phyloP scores from a whole-genome alignment of 2,113 vertebrate genomes.

The Orientallactaga bullata region DNA sequence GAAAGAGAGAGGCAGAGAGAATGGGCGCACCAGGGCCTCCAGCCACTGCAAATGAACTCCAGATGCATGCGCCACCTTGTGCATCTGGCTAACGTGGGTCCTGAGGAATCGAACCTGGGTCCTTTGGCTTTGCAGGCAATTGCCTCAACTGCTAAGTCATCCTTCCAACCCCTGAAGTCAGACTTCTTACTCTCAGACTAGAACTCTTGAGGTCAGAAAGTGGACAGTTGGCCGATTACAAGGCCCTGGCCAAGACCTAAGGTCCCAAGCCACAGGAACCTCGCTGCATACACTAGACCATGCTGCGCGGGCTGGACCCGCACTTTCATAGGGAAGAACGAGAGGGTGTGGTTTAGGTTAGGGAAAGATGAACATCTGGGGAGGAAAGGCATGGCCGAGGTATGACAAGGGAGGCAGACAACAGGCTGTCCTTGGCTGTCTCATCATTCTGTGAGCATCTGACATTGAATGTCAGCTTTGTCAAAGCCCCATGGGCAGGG shows the following conservation, averaged over 20 bases:
- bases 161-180: neutral
- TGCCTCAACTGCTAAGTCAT: too few relatives aligned
- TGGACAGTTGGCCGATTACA: neutral
- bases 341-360: neutral
- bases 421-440: neutral
- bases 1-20: too few relatives aligned
- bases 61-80: too few relatives aligned
- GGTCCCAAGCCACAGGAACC: neutral
- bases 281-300: neutral
- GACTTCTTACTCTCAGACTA: neutral
- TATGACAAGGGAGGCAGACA: too few relatives aligned
- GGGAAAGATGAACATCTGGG: neutral
- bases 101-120: too few relatives aligned
- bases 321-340: neutral
- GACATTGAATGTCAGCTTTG: neutral
- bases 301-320: neutral
- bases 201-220: neutral
- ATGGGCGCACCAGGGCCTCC: too few relatives aligned
- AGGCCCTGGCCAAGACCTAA: neutral
- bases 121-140: too few relatives aligned
- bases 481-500: neutral
- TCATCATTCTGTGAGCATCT: accelerated
- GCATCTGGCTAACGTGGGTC: too few relatives aligned
- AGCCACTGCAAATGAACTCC: too few relatives aligned
- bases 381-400: accelerated